A percentile compares a stretch with the other conserved stretches of the same genome.
Evolutionary conservation across 2,888 invertebrate genomes (phyloP).

Genomic region (Tethea ocularis): DNA sequence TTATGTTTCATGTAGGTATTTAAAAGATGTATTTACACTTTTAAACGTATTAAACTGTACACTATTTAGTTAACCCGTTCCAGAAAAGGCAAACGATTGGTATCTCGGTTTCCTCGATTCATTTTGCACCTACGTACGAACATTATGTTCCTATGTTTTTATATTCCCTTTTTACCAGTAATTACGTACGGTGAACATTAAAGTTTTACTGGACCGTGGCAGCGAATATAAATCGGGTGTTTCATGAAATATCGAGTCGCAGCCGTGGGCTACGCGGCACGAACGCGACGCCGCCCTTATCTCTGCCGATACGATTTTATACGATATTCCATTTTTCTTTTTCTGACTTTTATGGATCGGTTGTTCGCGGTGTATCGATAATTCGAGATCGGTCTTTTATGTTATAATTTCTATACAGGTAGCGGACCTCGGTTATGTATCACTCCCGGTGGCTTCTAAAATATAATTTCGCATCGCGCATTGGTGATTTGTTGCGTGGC

Average conservation of each 20-base stretch:
- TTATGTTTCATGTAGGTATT: slow-evolving; percentile 27
- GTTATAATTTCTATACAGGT: slow-evolving; percentile 60
- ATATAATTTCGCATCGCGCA: background rate
- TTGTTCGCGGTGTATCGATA: slow-evolving; percentile 79
- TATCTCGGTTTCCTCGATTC: slow-evolving; percentile 16
- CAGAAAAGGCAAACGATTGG: slow-evolving; percentile 13
- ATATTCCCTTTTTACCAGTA: slow-evolving; percentile 65
- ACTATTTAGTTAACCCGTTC: slow-evolving; percentile 16
- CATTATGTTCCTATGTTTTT: slow-evolving; percentile 31
- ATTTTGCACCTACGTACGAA: slow-evolving; percentile 19
- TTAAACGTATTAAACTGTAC: background rate
- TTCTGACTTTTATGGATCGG: slow-evolving; percentile 79
- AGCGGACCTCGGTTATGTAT: slow-evolving; percentile 31
- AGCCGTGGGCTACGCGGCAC: slow-evolving; percentile 76
- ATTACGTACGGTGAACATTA: slow-evolving; percentile 76
- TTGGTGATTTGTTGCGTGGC: background rate
- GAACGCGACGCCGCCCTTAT: slow-evolving; percentile 75
- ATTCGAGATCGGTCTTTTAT: slow-evolving; percentile 71
- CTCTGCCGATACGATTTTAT: slow-evolving; percentile 78
- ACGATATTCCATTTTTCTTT: slow-evolving; percentile 77
- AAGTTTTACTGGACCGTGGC: slow-evolving; percentile 68
- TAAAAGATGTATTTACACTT: background rate
- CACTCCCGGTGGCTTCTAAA: slow-evolving; percentile 37
- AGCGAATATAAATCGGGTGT: slow-evolving; percentile 80
- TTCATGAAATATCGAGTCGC: slow-evolving; percentile 79